phyloP scores from a whole-genome alignment of 2,888 invertebrate genomes.

The Melipona beecheii region DNA sequence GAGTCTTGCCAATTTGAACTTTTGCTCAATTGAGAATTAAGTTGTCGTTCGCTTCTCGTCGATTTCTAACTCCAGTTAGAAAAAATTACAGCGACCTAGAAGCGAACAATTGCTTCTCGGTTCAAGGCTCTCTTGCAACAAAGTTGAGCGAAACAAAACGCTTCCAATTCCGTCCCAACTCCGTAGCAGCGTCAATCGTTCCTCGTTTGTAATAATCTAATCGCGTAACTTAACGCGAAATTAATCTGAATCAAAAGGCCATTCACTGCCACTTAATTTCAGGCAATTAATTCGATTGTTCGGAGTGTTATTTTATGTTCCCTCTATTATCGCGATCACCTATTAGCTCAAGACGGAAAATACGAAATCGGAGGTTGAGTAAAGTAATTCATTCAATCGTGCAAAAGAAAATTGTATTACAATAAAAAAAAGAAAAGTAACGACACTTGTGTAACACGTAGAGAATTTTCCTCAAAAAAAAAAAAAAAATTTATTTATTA shows the following conservation, averaged over 20 bases:
- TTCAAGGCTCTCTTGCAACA: no score
- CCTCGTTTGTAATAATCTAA: slow-evolving; percentile 9
- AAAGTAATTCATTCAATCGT: background rate
- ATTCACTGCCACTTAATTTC: background rate
- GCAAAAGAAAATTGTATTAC: background rate
- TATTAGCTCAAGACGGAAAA: background rate
- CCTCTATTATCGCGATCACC: background rate
- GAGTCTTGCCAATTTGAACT: no score
- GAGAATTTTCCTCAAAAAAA: no score
- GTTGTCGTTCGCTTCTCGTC: no score
- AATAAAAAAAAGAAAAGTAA: background rate
- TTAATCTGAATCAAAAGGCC: slow-evolving; percentile 12
- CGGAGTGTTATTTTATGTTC: background rate
- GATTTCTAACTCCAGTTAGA: background rate
- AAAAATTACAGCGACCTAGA: background rate
- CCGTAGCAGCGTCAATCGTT: background rate
- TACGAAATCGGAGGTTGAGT: background rate
- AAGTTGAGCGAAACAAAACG: background rate
- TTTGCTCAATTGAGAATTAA: no score
- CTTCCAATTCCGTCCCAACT: background rate
- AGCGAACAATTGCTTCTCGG: background rate
- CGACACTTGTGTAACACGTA: no score
- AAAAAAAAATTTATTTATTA: no score
- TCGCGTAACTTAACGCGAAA: slow-evolving; percentile 7
- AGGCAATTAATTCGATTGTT: background rate